A percentile compares a stretch with the other conserved stretches of the same genome.
Evolutionary conservation across 2,888 invertebrate genomes (phyloP).

Genomic region (Eucera pruinosa): DNA sequence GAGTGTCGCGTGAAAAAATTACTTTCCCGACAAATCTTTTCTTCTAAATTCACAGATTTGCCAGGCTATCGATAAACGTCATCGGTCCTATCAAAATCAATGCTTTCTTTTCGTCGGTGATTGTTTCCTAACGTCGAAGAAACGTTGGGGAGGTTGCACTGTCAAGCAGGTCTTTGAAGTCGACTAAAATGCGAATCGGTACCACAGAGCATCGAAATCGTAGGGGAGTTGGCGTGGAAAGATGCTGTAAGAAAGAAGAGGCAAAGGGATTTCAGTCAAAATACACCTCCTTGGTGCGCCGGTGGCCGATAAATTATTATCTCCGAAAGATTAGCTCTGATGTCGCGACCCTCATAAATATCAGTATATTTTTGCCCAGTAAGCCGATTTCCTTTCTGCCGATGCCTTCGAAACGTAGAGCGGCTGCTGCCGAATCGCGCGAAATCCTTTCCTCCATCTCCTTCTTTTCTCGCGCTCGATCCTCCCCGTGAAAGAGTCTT

Average conservation of each 20-base stretch:
- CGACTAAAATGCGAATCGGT: conserved; percentile 58
- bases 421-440: conserved; percentile 80
- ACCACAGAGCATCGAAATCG: conserved; percentile 43
- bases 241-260: conserved; percentile 49
- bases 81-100: not conserved
- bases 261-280: conserved; percentile 77
- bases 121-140: not conserved
- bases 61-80: conserved; percentile 25
- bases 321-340: conserved; percentile 83
- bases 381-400: conserved; percentile 84
- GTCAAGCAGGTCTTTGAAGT: conserved; percentile 60
- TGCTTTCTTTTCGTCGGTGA: not conserved
- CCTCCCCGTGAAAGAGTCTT: conserved; percentile 68
- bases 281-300: conserved; percentile 74
- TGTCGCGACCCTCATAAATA: conserved; percentile 84
- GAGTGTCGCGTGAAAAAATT: not conserved
- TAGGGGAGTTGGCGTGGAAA: conserved; percentile 49
- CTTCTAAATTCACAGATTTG: not conserved
- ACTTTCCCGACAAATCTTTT: not conserved
- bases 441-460: conserved; percentile 70
- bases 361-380: conserved; percentile 82
- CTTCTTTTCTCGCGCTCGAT: conserved; percentile 58
- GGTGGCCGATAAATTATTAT: conserved; percentile 83
- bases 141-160: conserved; percentile 8
- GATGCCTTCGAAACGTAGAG: conserved; percentile 81